Percentiles rank a stretch among this genome's conserved stretches.
These are phyloP conservation scores for Ophraella communa DNA, from an alignment of 2,888 invertebrate species.

Conservation along the genomic window DNA sequence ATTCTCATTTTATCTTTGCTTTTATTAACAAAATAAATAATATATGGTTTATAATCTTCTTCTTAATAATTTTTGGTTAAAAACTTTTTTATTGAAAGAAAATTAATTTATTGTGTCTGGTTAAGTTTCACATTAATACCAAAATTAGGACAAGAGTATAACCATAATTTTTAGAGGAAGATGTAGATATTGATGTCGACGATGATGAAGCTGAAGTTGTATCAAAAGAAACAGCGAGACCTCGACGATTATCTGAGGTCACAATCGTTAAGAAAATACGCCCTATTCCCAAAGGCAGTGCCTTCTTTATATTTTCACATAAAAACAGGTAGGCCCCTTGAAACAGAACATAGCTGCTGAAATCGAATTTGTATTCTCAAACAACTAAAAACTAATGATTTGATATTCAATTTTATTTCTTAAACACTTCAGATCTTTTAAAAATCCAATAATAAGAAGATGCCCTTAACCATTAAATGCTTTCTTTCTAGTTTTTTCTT, in stretches of 20 bases:
- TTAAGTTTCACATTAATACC: slow-evolving; percentile 13
- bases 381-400: background rate
- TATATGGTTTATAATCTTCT: background rate
- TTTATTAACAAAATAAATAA: too few species aligned
- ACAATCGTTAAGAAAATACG: slow-evolving; percentile 84
- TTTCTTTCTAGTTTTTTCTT: too few species aligned
- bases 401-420: background rate
- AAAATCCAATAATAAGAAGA: too few species aligned
- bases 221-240: slow-evolving; percentile 72
- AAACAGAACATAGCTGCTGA: slow-evolving; percentile 59
- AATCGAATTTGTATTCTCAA: slow-evolving; percentile 40
- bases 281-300: slow-evolving; percentile 89
- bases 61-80: background rate
- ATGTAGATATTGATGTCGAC: slow-evolving; percentile 55
- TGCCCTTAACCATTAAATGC: too few species aligned
- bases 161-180: slow-evolving; percentile 59
- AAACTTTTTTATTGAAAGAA: slow-evolving; percentile 15
- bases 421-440: too few species aligned
- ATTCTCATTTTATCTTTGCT: too few species aligned
- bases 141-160: slow-evolving; percentile 50
- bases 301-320: slow-evolving; percentile 92
- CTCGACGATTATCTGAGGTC: slow-evolving; percentile 85
- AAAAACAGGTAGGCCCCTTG: slow-evolving; percentile 83
- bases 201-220: slow-evolving; percentile 56
- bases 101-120: too few species aligned